Percentiles rank a stretch among this genome's conserved stretches.
Evolutionary conservation across 2,888 invertebrate genomes (phyloP).

Genomic region (Eilema sororculum): DNA sequence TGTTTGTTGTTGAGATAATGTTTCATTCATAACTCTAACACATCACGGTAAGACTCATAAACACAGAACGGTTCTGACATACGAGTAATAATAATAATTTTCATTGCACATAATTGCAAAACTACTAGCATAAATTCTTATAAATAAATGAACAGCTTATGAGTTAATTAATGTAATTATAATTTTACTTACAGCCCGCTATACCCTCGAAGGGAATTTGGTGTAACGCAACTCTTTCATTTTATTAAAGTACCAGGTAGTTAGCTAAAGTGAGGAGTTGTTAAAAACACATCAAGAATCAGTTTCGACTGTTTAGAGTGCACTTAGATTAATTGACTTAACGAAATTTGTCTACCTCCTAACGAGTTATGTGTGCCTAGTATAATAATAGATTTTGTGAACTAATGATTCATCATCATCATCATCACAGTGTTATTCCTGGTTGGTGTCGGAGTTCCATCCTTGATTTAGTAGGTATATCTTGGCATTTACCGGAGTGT

Average conservation of each 20-base stretch:
- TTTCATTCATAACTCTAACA: too few relatives aligned
- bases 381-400: conserved; percentile 36
- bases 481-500: too few relatives aligned
- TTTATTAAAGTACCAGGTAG: conserved; percentile 55
- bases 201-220: conserved; percentile 39
- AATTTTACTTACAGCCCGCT: conserved; percentile 32
- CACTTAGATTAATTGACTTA: conserved; percentile 59
- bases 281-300: conserved; percentile 72
- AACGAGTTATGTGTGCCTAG: conserved; percentile 56
- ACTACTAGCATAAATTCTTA: conserved; percentile 24
- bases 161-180: conserved; percentile 54
- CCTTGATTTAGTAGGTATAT: too few relatives aligned
- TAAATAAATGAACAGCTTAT: conserved; percentile 40
- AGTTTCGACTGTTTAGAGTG: conserved; percentile 41
- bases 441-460: too few relatives aligned
- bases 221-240: conserved; percentile 23
- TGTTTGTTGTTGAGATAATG: too few relatives aligned
- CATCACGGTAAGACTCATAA: too few relatives aligned
- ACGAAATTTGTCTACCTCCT: conserved; percentile 53
- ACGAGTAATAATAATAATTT: conserved; percentile 33
- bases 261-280: conserved; percentile 58
- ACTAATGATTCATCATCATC: conserved; percentile 10
- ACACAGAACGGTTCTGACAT: too few relatives aligned
- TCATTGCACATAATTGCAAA: conserved; percentile 50
- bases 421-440: background rate